A percentile compares a stretch with the other conserved stretches of the same genome.
Evolutionary conservation across 2,888 invertebrate genomes (phyloP).

Genomic region (Frankliniella fusca): DNA sequence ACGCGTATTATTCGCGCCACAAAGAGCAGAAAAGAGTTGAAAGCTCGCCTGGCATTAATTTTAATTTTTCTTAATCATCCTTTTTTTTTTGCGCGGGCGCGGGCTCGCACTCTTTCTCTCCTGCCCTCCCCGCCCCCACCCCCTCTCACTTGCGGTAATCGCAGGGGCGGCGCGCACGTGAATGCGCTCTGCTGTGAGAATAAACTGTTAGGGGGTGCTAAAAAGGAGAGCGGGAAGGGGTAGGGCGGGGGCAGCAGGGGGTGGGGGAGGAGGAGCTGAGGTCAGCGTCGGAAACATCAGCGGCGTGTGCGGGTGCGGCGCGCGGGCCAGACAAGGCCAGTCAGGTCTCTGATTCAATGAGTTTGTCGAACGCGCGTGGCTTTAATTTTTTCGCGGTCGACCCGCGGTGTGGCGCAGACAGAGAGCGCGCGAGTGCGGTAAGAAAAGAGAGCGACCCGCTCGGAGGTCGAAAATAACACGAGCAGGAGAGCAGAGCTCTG

Average conservation of each 20-base stretch:
- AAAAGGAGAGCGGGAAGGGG: background rate
- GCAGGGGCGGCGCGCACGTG: background rate
- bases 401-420: no score
- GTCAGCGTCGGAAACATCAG: background rate
- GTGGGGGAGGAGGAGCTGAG: background rate
- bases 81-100: background rate
- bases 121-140: no score
- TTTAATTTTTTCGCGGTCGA: background rate
- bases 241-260: background rate
- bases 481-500: no score
- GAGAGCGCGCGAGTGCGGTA: no score
- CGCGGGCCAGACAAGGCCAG: background rate
- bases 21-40: slow-evolving; percentile 20
- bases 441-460: no score
- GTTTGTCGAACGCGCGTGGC: background rate
- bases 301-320: background rate
- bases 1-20: slow-evolving; percentile 5
- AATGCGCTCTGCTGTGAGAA: background rate
- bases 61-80: slow-evolving; percentile 23
- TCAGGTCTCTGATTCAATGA: no score
- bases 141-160: background rate
- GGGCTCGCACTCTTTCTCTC: no score
- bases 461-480: no score
- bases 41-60: slow-evolving; percentile 20
- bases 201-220: background rate